A percentile compares a stretch with the other conserved stretches of the same genome.
Evolutionary conservation across 2,888 invertebrate genomes (phyloP).

Genomic region (Micoletzkya japonica): DNA sequence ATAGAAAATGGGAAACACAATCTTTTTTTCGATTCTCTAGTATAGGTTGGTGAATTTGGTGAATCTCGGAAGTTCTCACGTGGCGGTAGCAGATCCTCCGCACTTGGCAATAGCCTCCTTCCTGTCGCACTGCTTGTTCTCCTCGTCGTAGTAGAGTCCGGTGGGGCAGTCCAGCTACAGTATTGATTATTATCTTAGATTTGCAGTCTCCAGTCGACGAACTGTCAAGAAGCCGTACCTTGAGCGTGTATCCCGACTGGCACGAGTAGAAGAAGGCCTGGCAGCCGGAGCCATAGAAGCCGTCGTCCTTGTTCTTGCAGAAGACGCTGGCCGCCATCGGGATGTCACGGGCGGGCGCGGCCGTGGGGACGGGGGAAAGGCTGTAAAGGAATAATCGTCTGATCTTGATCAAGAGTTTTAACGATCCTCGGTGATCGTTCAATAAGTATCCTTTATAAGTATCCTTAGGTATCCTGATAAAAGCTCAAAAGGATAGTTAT

Average conservation of each 20-base stretch:
- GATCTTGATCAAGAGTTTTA: background rate
- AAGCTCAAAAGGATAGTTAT: too few species aligned
- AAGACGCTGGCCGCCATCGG: background rate
- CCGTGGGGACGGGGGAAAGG: background rate
- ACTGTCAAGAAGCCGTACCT: too few species aligned
- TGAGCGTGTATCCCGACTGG: background rate
- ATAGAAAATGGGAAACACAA: too few species aligned
- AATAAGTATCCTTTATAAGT: too few species aligned
- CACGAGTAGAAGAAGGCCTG: background rate
- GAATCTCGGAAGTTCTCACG: too few species aligned
- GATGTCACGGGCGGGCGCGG: slow-evolving; percentile 9
- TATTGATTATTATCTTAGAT: background rate
- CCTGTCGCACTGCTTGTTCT: background rate
- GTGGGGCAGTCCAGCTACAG: background rate
- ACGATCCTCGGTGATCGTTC: too few species aligned
- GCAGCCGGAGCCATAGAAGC: background rate
- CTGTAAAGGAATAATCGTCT: background rate
- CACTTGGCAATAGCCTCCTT: background rate
- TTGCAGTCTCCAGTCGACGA: too few species aligned
- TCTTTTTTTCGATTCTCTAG: too few species aligned
- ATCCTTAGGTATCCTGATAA: too few species aligned
- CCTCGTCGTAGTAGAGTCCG: background rate
- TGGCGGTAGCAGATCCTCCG: background rate
- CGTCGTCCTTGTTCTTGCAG: slow-evolving; percentile 2
- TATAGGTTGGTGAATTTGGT: too few species aligned